Base-by-base conservation (phyloP, 1,140 invertebrate species). In the Kradibia gibbosae region DNA sequence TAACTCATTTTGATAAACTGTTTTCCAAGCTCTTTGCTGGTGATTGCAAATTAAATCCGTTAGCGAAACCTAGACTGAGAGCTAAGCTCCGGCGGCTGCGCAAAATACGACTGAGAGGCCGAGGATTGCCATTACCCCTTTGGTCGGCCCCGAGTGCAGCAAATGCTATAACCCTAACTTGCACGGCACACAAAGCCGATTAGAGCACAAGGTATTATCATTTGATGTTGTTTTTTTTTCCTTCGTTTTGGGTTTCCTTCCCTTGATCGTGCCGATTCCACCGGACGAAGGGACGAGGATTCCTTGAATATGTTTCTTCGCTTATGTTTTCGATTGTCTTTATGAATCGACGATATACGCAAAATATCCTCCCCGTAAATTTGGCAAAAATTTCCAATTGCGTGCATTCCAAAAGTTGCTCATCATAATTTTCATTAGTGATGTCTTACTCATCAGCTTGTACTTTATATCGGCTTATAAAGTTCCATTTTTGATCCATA, bases 41-140 rank as follows among this genome's bases (percentile, higher is more conserved):
- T 86, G 85, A 84, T 88, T 87, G 89, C 87, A 87, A 90, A 89
- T 89, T 89, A 90, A 90, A 89, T 89, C 87, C 87, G 86, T 82
- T 84, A 50, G 84, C 80, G 81, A 80, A 81, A 81, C 83, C 65
- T 81, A n/a, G n/a, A n/a, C n/a, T n/a, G n/a, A n/a, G n/a, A n/a
- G 85, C 71, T 80, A 82, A 78, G 83, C 80, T 83, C 80, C 65
- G 50, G 5, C 80, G 50, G 77, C 42, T 50, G 48, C 25, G 74
- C 17, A 45, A 17, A 48, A 28, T 28, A 74, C 53, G 45, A 62
- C 45, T 28, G n/a, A 50, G 50, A 45, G 53, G 25, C 20, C 20
- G 31, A 15, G n/a, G 76, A 31, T 50, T 62, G n/a, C 34, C 34
- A 60, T 53, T 75, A 73, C 73, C 82, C 67, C 57, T 67, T 78